Base-by-base conservation (phyloP, 2,113 vertebrate genomes). In the Triplophysa rosa region DNA sequence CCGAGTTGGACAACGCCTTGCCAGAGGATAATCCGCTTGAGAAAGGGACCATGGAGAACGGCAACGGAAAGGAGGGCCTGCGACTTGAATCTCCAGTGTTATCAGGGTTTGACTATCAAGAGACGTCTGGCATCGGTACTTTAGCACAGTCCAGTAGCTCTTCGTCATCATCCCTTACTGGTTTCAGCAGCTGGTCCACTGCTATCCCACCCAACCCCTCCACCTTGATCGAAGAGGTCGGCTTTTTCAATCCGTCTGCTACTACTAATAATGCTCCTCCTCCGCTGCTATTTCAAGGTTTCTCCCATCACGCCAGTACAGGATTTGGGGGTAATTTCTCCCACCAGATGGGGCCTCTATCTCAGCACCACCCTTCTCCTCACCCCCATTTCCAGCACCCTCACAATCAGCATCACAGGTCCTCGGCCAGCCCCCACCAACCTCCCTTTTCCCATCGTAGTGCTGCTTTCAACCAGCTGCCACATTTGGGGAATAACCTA, bases 171-270 rank as follows among this genome's bases (percentile, higher is more conserved):
- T 98, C 98, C 33, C 93, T 99, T 84, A 95, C 96, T 80, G 95
- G 96, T 86, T 99, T 99, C 68, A 98, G 96, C 89, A 99, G 96
- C 94, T 99, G 98, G 98, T 99, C 98, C 83, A 94, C 98, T 83
- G 96, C 96, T 54, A 95, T 98, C 52, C 95, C 96, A 40, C 95
- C 97, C 87, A 97, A 95, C 85, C 96, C 97, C 83, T 97, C 97
- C 84, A 94, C 95, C 40, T 95, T 97, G 86, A 95, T 99, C 45
- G 98, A 99, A 90, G 98, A 99, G 78, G 95, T 96, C 67, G 97
- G 96, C 81, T 99, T 99, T 92, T 98, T 99, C 81, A 95, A 97
- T 86, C 96, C 96, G 2, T 86, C 95, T 59, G 94, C 95, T 90
- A 96, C 97, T 42, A 96, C 95, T 78, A 94, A 94, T 87, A 99